phyloP scores from a whole-genome alignment of 2,888 invertebrate genomes.

The Crocallis elinguaria region DNA sequence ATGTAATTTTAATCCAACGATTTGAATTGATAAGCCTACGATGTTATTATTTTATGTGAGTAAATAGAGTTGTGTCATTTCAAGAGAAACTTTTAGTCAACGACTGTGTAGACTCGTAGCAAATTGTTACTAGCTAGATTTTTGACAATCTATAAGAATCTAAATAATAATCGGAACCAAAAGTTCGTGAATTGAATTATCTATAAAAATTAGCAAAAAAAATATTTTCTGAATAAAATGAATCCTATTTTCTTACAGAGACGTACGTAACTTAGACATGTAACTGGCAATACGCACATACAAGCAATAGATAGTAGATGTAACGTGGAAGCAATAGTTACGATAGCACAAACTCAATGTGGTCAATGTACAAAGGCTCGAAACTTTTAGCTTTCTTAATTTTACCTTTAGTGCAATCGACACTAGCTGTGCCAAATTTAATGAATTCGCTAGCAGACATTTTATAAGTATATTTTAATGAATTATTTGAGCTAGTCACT shows the following conservation, averaged over 20 bases:
- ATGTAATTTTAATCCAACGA: constrained; percentile 59
- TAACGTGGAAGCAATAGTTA: constrained; percentile 47
- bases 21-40: constrained; percentile 56
- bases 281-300: constrained; percentile 79
- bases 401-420: constrained; percentile 48
- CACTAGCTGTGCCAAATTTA: constrained; percentile 74
- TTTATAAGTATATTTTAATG: constrained; percentile 41
- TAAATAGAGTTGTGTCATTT: constrained; percentile 49
- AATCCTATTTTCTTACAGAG: constrained; percentile 82
- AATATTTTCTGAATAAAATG: constrained; percentile 79
- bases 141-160: constrained; percentile 60
- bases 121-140: constrained; percentile 69
- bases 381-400: constrained; percentile 38
- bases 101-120: constrained; percentile 75
- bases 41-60: constrained; percentile 51
- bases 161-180: constrained; percentile 71
- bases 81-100: constrained; percentile 62
- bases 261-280: constrained; percentile 72
- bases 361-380: constrained; percentile 45
- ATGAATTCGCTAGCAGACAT: constrained; percentile 44
- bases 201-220: constrained; percentile 64
- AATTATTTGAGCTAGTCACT: constrained; percentile 41
- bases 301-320: constrained; percentile 57
- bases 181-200: constrained; percentile 69
- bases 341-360: constrained; percentile 35